Percentiles rank a stretch among this genome's conserved stretches.
These are phyloP conservation scores for Speoplatyrhinus poulsoni DNA, from an alignment of 2,113 vertebrate genomes.

Conservation along the genomic window DNA sequence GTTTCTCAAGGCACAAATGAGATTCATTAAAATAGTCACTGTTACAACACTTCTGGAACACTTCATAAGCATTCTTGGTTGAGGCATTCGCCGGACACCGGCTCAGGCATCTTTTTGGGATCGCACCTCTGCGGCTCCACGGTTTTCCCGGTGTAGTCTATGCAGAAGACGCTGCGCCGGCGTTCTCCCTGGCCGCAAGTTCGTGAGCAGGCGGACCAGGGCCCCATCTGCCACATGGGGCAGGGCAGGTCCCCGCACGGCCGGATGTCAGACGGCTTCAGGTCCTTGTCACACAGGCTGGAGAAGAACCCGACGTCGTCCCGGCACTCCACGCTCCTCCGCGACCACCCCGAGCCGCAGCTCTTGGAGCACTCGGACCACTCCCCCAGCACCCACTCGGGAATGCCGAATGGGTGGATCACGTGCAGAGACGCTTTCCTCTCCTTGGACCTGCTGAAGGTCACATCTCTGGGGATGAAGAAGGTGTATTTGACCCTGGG, in stretches of 20 bases:
- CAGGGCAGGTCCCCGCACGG: conserved; percentile 86
- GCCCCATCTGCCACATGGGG: conserved; percentile 83
- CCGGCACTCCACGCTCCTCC: conserved; percentile 85
- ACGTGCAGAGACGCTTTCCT: conserved; percentile 77
- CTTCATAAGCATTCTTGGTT: conserved; percentile 79
- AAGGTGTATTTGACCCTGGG: conserved; percentile 91
- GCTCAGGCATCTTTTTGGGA: conserved; percentile 63
- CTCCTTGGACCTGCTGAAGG: conserved; percentile 79
- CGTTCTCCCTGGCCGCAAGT: conserved; percentile 79
- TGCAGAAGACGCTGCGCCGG: conserved; percentile 77
- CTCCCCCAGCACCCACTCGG: conserved; percentile 88
- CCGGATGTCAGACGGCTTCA: conserved; percentile 85
- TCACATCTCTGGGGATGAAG: conserved; percentile 85
- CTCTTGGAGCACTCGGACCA: conserved; percentile 93
- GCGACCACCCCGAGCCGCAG: conserved; percentile 90
- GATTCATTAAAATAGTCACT: not conserved
- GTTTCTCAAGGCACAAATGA: conserved; percentile 31
- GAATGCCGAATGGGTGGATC: conserved; percentile 78
- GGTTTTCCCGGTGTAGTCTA: conserved; percentile 78
- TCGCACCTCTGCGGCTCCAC: conserved; percentile 78
- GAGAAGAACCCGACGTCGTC: conserved; percentile 80
- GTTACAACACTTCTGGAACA: not conserved
- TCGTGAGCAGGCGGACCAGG: conserved; percentile 85
- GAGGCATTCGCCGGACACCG: conserved; percentile 64
- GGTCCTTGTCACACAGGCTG: conserved; percentile 77